Conservation (phyloP, 2,113 vertebrate genomes). For the Xiphophorus maculatus region DNA sequence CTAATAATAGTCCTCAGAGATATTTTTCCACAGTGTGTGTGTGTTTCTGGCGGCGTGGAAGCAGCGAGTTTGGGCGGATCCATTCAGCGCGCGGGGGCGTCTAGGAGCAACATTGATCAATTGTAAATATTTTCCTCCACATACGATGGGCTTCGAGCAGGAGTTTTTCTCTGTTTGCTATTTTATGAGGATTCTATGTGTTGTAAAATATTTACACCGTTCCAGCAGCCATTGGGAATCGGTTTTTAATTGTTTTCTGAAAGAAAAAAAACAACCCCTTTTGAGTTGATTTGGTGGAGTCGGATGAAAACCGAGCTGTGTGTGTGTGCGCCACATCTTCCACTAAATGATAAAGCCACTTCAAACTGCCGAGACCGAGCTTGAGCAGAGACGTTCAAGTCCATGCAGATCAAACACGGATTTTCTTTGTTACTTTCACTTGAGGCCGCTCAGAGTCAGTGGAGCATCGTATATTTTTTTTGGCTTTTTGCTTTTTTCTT, state of each 20-base stretch:
- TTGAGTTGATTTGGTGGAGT: slow-evolving; percentile 40
- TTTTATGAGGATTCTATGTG: fast-evolving
- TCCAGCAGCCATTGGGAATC: fast-evolving
- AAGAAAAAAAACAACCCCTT: slow-evolving; percentile 3
- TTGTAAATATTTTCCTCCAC: fast-evolving
- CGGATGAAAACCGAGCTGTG: slow-evolving; percentile 74
- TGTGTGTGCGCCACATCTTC: slow-evolving; percentile 78
- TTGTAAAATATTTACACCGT: fast-evolving
- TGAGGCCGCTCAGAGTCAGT: not conserved
- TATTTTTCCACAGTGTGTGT: slow-evolving; percentile 70
- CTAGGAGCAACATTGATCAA: too few relatives aligned
- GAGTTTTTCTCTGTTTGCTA: fast-evolving
- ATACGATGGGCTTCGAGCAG: not conserved
- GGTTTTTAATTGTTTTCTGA: not conserved
- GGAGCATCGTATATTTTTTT: not conserved
- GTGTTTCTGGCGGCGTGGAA: slow-evolving; percentile 54
- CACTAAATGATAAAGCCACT: slow-evolving; percentile 59
- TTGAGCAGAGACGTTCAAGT: not conserved
- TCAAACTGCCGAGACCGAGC: not conserved
- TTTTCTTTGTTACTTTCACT: not conserved
- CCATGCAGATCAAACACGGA: not conserved
- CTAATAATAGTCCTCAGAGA: slow-evolving; percentile 68
- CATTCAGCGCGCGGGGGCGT: slow-evolving; percentile 18
- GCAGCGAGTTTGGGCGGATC: slow-evolving; percentile 58
- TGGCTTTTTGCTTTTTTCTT: not conserved